Evolutionary conservation across 2,113 vertebrate genomes (phyloP).

Genomic region (Equus quagga): DNA sequence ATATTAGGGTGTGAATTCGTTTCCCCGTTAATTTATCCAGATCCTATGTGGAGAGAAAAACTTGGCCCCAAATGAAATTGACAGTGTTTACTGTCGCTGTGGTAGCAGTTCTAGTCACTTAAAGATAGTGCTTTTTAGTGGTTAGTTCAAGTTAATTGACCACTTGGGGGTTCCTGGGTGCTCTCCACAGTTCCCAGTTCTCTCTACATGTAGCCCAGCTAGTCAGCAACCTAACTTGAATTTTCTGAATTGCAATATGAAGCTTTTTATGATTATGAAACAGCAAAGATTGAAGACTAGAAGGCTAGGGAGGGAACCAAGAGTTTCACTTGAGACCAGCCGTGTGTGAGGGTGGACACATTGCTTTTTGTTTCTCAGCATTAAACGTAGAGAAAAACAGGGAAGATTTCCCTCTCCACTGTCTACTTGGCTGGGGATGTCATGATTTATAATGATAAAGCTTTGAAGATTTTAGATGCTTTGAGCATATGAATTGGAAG

Average conservation of each 20-base stretch:
- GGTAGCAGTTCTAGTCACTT: not conserved
- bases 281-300: not conserved
- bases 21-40: not conserved
- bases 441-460: not conserved
- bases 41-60: not conserved
- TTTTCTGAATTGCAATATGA: not conserved
- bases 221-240: not conserved
- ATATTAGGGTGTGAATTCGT: not conserved
- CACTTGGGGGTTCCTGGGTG: slow-evolving; percentile 34
- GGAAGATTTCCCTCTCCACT: not conserved
- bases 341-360: not conserved
- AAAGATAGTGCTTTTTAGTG: not conserved
- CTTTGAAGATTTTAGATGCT: not conserved
- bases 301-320: not conserved
- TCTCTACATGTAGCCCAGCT: not conserved
- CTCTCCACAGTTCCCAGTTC: not conserved
- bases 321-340: not conserved
- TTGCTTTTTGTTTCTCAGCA: not conserved
- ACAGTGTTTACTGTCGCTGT: slow-evolving; percentile 17
- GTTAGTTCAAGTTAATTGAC: slow-evolving; percentile 69
- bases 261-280: slow-evolving; percentile 27
- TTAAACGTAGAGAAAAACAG: not conserved
- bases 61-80: not conserved
- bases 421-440: not conserved
- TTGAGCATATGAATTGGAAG: not conserved